Conservation (phyloP, 2,888 invertebrate genomes). For the Hemaris fuciformis region DNA sequence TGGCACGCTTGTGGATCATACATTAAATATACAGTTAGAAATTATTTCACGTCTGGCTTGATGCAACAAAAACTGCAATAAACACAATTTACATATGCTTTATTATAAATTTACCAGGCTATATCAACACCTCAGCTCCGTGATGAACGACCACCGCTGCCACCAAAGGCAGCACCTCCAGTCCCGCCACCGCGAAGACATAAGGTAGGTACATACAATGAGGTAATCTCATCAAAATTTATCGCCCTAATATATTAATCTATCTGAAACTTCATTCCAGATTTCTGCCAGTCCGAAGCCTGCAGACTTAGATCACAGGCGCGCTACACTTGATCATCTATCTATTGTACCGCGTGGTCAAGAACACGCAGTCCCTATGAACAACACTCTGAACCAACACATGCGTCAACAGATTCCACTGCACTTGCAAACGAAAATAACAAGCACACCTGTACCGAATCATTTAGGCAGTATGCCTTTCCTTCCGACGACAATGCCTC, state of each 20-base stretch:
- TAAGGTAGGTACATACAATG: constrained; percentile 60
- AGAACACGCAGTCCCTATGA: background rate
- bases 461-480: constrained; percentile 70
- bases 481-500: constrained; percentile 52
- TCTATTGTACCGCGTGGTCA: constrained; percentile 15
- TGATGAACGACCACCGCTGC: constrained; percentile 73
- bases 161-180: constrained; percentile 70
- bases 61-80: background rate
- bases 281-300: constrained; percentile 66
- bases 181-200: constrained; percentile 76
- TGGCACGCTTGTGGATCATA: background rate
- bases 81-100: background rate
- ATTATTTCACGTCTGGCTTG: background rate
- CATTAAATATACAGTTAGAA: background rate
- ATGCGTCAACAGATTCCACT: constrained; percentile 38
- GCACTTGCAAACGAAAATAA: constrained; percentile 49
- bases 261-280: too few species aligned
- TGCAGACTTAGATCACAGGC: constrained; percentile 50
- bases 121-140: constrained; percentile 58
- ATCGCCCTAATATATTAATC: too few species aligned
- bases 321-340: constrained; percentile 44
- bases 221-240: too few species aligned
- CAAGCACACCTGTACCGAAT: constrained; percentile 30
- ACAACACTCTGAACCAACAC: constrained; percentile 31
- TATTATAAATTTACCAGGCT: constrained; percentile 43